These are phyloP conservation scores for Otis tarda DNA, from an alignment of 2,113 vertebrate genomes.

Conservation along the genomic window DNA sequence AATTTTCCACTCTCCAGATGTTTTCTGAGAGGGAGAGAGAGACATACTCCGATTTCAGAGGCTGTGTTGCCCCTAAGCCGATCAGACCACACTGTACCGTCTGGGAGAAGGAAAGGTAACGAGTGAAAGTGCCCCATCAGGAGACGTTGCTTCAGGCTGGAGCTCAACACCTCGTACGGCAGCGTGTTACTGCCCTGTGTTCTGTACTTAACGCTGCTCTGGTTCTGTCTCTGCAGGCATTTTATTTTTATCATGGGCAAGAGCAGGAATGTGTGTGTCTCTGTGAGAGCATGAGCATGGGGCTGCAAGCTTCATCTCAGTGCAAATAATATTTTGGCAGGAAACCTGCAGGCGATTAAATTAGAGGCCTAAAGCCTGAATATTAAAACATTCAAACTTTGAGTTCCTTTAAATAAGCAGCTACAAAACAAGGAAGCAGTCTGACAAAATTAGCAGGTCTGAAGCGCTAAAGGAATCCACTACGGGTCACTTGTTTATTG, in stretches of 20 bases:
- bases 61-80: background rate
- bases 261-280: conserved; percentile 28
- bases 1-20: conserved; percentile 43
- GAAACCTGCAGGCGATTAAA: conserved; percentile 41
- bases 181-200: background rate
- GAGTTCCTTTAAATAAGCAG: conserved; percentile 24
- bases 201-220: background rate
- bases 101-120: background rate
- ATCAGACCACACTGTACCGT: background rate
- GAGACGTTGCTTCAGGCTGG: background rate
- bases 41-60: background rate
- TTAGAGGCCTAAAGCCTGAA: background rate
- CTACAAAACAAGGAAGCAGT: background rate
- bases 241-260: conserved; percentile 37
- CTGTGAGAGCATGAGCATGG: background rate
- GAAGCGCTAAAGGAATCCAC: background rate
- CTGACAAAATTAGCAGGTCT: conserved; percentile 8
- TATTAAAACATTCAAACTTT: conserved; percentile 25
- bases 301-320: background rate
- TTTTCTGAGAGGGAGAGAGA: background rate
- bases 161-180: background rate
- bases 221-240: conserved; percentile 14
- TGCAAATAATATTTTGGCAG: conserved; percentile 56
- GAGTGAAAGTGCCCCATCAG: background rate
- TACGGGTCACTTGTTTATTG: background rate